Conservation (phyloP, 2,888 invertebrate species). For the Galerucella pusilla region DNA sequence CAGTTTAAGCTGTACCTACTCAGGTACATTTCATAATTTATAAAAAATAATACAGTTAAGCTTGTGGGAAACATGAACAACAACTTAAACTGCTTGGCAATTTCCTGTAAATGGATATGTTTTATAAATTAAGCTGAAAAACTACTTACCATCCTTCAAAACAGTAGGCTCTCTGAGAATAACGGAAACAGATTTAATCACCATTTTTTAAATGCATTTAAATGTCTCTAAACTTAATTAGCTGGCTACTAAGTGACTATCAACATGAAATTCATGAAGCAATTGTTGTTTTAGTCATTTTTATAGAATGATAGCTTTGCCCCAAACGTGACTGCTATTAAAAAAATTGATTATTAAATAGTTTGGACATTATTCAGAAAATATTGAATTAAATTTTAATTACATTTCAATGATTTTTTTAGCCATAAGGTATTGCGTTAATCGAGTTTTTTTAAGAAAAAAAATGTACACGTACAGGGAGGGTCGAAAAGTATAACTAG, state of each 20-base stretch:
- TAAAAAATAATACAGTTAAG: no score
- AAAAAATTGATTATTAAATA: background rate
- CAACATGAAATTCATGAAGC: background rate
- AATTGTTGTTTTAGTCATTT: conserved; percentile 11
- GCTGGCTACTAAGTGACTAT: background rate
- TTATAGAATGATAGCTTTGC: conserved; percentile 9
- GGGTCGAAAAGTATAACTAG: no score
- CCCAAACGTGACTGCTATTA: conserved; percentile 5
- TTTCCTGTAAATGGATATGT: no score
- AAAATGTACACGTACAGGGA: no score
- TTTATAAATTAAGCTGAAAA: no score
- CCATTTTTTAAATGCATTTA: background rate
- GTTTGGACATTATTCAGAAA: conserved; percentile 5
- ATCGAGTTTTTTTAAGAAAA: no score
- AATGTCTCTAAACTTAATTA: background rate
- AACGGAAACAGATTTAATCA: conserved; percentile 5
- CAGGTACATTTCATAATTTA: no score
- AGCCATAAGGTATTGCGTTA: background rate
- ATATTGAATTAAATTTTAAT: background rate
- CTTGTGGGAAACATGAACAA: no score
- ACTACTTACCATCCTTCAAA: conserved; percentile 1
- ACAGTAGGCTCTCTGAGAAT: background rate
- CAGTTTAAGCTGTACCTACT: no score
- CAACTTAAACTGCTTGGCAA: no score
- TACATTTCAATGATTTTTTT: background rate